These are phyloP conservation scores for Danio kyathit DNA, from an alignment of 2,797 vertebrate species.

Conservation along the genomic window DNA sequence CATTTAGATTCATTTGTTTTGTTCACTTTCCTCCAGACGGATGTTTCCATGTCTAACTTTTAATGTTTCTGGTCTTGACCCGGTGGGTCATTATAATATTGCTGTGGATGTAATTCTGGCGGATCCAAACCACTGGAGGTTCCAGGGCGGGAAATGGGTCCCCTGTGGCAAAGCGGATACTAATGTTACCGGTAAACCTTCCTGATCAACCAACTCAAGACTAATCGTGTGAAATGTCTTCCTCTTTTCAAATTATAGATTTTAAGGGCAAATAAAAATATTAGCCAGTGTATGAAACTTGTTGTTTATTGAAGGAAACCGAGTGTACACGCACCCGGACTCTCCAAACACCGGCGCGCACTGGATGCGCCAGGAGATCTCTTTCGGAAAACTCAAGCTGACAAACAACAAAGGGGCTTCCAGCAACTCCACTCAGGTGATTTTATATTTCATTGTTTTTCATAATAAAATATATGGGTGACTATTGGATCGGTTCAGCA, in stretches of 20 bases:
- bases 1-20: background rate
- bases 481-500: too few relatives aligned
- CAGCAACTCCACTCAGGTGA: slow-evolving; percentile 97
- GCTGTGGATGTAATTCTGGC: slow-evolving; percentile 99
- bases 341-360: slow-evolving; percentile 98
- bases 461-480: background rate
- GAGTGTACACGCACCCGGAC: slow-evolving; percentile 98
- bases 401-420: slow-evolving; percentile 99
- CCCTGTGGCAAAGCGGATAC: slow-evolving; percentile 99
- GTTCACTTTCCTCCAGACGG: slow-evolving; percentile 78
- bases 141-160: slow-evolving; percentile 99
- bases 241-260: background rate
- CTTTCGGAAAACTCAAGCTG: slow-evolving; percentile 97
- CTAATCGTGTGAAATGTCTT: background rate
- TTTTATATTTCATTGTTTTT: background rate
- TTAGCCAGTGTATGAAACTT: too few relatives aligned
- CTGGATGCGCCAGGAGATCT: slow-evolving; percentile 99
- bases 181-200: slow-evolving; percentile 90
- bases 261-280: background rate
- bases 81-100: slow-evolving; percentile 98
- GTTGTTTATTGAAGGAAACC: slow-evolving; percentile 81
- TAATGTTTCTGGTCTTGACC: slow-evolving; percentile 97
- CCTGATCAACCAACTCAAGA: background rate
- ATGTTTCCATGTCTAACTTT: slow-evolving; percentile 99
- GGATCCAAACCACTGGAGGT: slow-evolving; percentile 99